Evolutionary conservation across 2,797 vertebrate species (phyloP), one percentile per base, ranked within the genome.

Genomic region (Gastrophryne carolinensis): DNA sequence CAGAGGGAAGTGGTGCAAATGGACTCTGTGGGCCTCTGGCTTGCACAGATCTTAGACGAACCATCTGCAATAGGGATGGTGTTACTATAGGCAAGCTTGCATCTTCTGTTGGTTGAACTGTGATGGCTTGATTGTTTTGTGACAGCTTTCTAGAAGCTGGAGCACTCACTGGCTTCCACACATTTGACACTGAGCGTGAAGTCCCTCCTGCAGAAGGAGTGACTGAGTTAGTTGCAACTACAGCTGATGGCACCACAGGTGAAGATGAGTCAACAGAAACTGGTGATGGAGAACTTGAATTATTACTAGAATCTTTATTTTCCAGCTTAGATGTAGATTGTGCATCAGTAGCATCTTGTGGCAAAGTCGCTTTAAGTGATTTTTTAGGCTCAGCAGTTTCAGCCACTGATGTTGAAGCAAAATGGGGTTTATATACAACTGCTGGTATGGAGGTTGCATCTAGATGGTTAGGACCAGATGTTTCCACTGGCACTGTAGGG

Each of bases 41-140:
- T 66, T 81, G 91, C 60, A 96, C 92, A 0, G 97, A 95, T 80
- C 95, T 92, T 53, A 98, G 90, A 23, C 96, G 90, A 63, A 98
- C 96, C 96, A 97, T 98, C 84, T 99, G 97, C 82, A 99, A 93
- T 78, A 98, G 86, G 0, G 97, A 98, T 1, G 97, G 95, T 0
- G 97, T 98, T 73, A 98, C 96, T 1, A 98, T 92, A 52, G 96
- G 97, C 73, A 93, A 88, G 79, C 90, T 92, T 1, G 93, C 93
- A 0, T 98, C 96, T 79, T 98, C 96, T 86, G 94, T 95, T 58
- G 92, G 85, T 78, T 78, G 81, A 17, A 17, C 19, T 0, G 91
- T 85, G n/a, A 77, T 44, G 61, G 88, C 89, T 85, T 94, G 96
- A 83, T 90, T 87, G 21, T 81, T 81, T 27, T 74, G 84, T 0